phyloP scores from a whole-genome alignment of 2,113 vertebrate genomes.

The Probosciger aterrimus region DNA sequence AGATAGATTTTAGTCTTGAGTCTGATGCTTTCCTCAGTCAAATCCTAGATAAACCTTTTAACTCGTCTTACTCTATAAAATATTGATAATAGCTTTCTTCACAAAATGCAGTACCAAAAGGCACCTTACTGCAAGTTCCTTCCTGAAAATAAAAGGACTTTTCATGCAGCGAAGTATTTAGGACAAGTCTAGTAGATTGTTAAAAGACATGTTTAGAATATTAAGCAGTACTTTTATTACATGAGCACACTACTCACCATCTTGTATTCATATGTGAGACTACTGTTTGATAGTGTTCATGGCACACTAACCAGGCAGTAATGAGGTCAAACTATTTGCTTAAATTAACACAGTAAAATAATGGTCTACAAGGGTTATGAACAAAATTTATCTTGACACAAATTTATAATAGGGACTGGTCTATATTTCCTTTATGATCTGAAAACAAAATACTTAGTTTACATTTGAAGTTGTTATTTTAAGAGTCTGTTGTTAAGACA shows the following conservation, averaged over 20 bases:
- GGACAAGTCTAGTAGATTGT: neutral
- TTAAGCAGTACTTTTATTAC: neutral
- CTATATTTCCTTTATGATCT: neutral
- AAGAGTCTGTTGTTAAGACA: neutral
- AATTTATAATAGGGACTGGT: neutral
- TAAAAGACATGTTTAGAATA: neutral
- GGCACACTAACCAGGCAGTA: neutral
- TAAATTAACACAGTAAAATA: neutral
- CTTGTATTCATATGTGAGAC: neutral
- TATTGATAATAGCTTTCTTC: neutral
- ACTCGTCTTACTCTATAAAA: neutral
- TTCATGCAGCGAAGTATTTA: neutral
- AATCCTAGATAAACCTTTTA: neutral
- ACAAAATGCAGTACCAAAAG: neutral
- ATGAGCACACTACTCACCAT: neutral
- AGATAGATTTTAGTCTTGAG: neutral
- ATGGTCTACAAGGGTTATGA: neutral
- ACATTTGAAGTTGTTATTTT: neutral
- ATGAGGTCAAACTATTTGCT: neutral
- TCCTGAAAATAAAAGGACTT: neutral
- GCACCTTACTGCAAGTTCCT: neutral
- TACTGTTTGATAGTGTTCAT: neutral
- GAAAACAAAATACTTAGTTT: neutral
- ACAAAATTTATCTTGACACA: neutral
- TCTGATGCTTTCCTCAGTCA: neutral